These are phyloP conservation scores for Melitaea athalia DNA, from an alignment of 2,888 invertebrate species.

Conservation along the genomic window DNA sequence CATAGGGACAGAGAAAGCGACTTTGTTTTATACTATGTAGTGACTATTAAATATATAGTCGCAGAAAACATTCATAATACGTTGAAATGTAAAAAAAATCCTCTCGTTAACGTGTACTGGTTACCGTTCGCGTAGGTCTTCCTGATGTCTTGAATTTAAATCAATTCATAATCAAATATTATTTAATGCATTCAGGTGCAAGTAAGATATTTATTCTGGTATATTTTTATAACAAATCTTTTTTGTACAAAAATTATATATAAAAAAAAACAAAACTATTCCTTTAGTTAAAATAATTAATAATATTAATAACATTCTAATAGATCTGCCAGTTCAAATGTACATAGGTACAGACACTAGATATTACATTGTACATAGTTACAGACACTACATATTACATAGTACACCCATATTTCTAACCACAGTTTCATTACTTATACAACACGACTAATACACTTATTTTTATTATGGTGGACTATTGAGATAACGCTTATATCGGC, in stretches of 20 bases:
- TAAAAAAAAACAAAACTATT: too few relatives aligned
- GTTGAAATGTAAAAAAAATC: background rate
- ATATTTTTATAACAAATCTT: background rate
- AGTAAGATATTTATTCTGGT: background rate
- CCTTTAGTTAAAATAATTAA: too few relatives aligned
- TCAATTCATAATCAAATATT: background rate
- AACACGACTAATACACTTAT: slow-evolving; percentile 72
- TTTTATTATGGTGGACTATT: slow-evolving; percentile 64
- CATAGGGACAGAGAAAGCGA: too few relatives aligned
- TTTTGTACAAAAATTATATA: too few relatives aligned
- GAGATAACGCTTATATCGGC: slow-evolving; percentile 53
- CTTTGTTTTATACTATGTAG: too few relatives aligned
- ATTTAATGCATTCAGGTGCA: too few relatives aligned
- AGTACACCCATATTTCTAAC: slow-evolving; percentile 67
- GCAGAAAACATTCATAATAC: background rate
- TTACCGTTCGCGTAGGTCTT: background rate
- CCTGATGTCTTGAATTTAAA: background rate
- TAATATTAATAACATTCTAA: background rate
- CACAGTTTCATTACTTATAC: slow-evolving; percentile 66
- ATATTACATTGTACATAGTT: slow-evolving; percentile 61
- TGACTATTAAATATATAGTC: too few relatives aligned
- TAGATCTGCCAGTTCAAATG: background rate
- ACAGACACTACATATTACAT: slow-evolving; percentile 57
- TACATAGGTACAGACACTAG: slow-evolving; percentile 51
- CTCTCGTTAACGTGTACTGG: background rate